Evolutionary conservation across 2,888 invertebrate genomes (phyloP).

Genomic region (Corbicula japonica): DNA sequence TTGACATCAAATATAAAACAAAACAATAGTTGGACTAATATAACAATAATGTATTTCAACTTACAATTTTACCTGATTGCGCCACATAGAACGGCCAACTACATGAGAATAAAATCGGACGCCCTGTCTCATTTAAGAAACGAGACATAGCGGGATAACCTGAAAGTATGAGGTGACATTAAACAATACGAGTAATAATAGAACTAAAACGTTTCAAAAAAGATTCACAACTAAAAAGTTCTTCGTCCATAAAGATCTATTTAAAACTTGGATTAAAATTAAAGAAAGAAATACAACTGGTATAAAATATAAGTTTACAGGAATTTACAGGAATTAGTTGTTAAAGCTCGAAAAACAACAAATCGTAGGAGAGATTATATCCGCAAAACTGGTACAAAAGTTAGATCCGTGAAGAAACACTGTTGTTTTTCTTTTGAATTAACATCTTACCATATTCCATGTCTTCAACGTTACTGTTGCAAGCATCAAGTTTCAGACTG

Average conservation of each 20-base stretch:
- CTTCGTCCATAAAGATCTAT: background rate
- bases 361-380: background rate
- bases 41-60: background rate
- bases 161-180: conserved; percentile 79
- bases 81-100: conserved; percentile 97
- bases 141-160: conserved; percentile 97
- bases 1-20: background rate
- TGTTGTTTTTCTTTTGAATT: too few relatives aligned
- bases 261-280: background rate
- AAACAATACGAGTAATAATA: background rate
- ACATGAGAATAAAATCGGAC: conserved; percentile 98
- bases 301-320: background rate
- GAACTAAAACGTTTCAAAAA: background rate
- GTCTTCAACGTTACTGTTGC: conserved; percentile 93
- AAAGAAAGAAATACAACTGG: background rate
- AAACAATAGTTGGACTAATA: background rate
- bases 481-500: conserved; percentile 98
- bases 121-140: conserved; percentile 95
- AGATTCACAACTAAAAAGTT: background rate
- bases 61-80: conserved; percentile 45
- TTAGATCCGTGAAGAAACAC: too few relatives aligned
- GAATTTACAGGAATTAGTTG: background rate
- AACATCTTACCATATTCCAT: conserved; percentile 84
- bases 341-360: background rate
- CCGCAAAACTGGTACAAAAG: background rate